Percentiles rank a stretch among this genome's conserved stretches.
Conservation (phyloP, 2,888 invertebrate species). For the Acleris holmiana region DNA sequence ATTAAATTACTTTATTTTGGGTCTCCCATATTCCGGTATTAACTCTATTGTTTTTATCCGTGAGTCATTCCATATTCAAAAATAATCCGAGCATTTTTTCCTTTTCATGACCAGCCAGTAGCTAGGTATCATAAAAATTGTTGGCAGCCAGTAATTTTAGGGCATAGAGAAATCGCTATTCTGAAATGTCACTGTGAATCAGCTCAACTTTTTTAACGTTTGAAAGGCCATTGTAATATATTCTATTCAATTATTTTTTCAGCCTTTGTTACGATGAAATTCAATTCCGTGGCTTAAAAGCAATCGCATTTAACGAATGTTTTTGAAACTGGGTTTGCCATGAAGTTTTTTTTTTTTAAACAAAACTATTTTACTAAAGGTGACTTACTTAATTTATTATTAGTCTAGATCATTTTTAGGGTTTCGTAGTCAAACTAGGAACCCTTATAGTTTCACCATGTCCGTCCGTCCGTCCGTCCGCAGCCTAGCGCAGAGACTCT, state of each 20-base stretch:
- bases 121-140: no score
- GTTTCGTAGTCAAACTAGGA: no score
- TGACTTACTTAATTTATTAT: no score
- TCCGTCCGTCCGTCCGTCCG: no score
- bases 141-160: conserved; percentile 3
- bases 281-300: conserved; percentile 28
- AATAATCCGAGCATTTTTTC: neutral
- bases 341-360: conserved; percentile 5
- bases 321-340: conserved; percentile 1
- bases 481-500: no score
- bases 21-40: no score
- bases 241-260: conserved; percentile 34
- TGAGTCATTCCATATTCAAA: neutral
- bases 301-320: conserved; percentile 22
- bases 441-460: no score
- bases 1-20: no score
- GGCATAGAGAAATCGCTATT: conserved; percentile 3
- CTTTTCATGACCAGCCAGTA: neutral
- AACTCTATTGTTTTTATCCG: no score
- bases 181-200: conserved; percentile 22
- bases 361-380: neutral
- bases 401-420: no score
- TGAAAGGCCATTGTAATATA: conserved; percentile 26
- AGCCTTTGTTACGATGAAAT: conserved; percentile 15
- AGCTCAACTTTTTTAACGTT: conserved; percentile 20